These are phyloP conservation scores for Standfussiana lucernea DNA, from an alignment of 2,888 invertebrate species.

Conservation along the genomic window DNA sequence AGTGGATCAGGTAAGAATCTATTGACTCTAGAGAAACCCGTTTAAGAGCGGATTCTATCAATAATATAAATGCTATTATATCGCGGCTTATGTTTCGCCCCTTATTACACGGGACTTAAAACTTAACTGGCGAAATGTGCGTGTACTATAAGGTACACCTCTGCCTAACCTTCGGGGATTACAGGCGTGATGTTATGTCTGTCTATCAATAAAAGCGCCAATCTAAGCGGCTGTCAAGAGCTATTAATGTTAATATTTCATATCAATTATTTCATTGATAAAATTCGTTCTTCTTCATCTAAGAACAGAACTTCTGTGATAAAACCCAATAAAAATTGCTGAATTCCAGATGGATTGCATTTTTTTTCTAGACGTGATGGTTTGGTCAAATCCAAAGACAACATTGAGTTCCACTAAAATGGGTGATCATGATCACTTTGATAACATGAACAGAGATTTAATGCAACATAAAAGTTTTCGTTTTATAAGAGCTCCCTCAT, in stretches of 20 bases:
- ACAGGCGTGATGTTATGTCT: not conserved
- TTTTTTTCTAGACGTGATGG: not conserved
- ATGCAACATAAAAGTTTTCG: not conserved
- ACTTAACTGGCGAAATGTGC: not conserved
- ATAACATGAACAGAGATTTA: not conserved
- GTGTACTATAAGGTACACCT: not conserved
- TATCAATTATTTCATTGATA: not conserved
- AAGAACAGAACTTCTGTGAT: not conserved
- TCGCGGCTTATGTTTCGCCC: not conserved
- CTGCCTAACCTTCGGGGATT: not conserved
- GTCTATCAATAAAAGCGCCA: not conserved
- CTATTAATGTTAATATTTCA: not conserved
- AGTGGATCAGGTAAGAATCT: conserved; percentile 84
- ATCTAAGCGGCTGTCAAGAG: not conserved
- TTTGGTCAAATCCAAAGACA: not conserved
- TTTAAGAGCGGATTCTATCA: not conserved
- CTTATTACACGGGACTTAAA: not conserved
- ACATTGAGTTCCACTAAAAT: not conserved
- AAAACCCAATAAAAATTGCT: not conserved
- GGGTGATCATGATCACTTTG: not conserved
- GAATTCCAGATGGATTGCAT: not conserved
- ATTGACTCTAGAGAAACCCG: not conserved
- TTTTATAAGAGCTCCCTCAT: not conserved
- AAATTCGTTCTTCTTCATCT: not conserved
- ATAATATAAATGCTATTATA: not conserved